A percentile compares a stretch with the other conserved stretches of the same genome.
phyloP scores from a whole-genome alignment of 2,797 vertebrate genomes.

The Schizopygopsis pylzovi region DNA sequence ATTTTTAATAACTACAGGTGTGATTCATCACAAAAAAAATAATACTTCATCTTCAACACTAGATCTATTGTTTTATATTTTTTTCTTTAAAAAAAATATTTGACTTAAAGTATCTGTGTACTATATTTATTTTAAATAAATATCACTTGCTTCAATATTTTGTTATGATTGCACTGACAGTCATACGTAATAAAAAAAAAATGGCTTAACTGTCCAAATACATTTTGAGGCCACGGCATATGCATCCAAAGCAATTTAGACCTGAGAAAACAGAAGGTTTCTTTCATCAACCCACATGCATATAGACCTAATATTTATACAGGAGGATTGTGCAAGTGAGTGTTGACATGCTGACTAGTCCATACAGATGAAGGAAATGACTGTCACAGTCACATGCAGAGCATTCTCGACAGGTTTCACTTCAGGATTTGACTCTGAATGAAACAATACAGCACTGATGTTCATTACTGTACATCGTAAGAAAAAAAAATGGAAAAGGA shows the following conservation, averaged over 20 bases:
- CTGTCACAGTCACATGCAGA: neutral
- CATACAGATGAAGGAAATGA: neutral
- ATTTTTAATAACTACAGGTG: neutral
- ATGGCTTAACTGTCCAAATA: slow-evolving; percentile 14
- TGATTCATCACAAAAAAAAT: neutral
- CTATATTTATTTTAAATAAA: neutral
- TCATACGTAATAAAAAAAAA: neutral
- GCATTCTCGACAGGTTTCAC: neutral
- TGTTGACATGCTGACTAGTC: slow-evolving; percentile 4
- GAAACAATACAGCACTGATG: neutral
- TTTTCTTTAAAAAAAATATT: neutral
- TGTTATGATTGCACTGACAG: neutral
- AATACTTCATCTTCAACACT: neutral
- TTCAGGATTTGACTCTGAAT: neutral
- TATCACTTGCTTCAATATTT: neutral
- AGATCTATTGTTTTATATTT: neutral
- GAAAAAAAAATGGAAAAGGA: neutral
- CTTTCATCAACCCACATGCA: slow-evolving; percentile 6
- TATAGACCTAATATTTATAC: slow-evolving; percentile 16
- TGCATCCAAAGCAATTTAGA: neutral
- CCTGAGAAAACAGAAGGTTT: slow-evolving; percentile 14
- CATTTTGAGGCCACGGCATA: neutral
- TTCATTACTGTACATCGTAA: neutral
- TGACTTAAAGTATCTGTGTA: neutral
- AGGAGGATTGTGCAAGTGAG: slow-evolving; percentile 23